A percentile compares a stretch with the other conserved stretches of the same genome.
phyloP scores from a whole-genome alignment of 2,888 invertebrate genomes.

The Oxytorus armatus region DNA sequence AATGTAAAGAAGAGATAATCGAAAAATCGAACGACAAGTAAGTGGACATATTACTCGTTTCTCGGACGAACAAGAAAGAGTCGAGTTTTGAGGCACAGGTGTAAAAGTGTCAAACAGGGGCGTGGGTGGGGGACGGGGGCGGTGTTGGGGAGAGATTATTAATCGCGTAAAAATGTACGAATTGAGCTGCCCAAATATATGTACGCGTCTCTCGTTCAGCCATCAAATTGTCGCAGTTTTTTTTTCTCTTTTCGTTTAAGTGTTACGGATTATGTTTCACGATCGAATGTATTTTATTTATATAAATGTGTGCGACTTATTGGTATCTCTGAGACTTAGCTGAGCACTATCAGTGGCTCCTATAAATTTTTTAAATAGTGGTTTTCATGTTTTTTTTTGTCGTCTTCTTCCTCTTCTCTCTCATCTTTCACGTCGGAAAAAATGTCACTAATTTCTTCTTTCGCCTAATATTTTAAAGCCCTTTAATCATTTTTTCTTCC shows the following conservation, averaged over 20 bases:
- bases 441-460: constrained; percentile 43
- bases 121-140: too few species aligned
- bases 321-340: constrained; percentile 51
- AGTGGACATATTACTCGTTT: neutral
- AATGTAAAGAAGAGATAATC: neutral
- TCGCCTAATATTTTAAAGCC: constrained; percentile 58
- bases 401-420: too few species aligned
- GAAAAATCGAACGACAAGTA: neutral
- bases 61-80: constrained; percentile 24
- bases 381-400: constrained; percentile 12
- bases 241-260: too few species aligned
- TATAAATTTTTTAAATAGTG: constrained; percentile 46
- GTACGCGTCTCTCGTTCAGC: constrained; percentile 18
- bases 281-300: constrained; percentile 42
- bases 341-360: constrained; percentile 67
- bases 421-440: constrained; percentile 35
- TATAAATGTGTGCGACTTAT: constrained; percentile 33
- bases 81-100: constrained; percentile 9
- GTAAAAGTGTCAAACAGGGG: constrained; percentile 7
- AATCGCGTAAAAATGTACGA: constrained; percentile 46
- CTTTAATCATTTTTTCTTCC: constrained; percentile 35
- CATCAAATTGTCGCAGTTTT: constrained; percentile 36
- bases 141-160: too few species aligned
- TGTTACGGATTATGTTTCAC: constrained; percentile 32
- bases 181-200: constrained; percentile 40